phyloP scores from a whole-genome alignment of 2,888 invertebrate species.

The Lordiphosa fenestrarum region DNA sequence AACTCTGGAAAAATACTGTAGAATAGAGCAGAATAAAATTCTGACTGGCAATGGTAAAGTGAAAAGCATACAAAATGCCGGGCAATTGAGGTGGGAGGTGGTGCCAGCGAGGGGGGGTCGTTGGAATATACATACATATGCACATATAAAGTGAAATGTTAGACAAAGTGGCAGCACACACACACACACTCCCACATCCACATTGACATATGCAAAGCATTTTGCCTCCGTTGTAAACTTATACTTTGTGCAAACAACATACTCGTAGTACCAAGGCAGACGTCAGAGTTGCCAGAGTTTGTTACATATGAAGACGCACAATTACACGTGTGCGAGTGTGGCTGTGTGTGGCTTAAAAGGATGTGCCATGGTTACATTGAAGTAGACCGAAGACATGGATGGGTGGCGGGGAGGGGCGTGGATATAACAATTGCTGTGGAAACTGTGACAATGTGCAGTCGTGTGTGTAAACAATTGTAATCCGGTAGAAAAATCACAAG shows the following conservation, averaged over 20 bases:
- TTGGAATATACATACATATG: constrained; percentile 9
- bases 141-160: constrained; percentile 56
- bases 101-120: constrained; percentile 10
- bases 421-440: constrained; percentile 50
- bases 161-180: constrained; percentile 59
- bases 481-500: constrained; percentile 71
- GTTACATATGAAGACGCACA: constrained; percentile 62
- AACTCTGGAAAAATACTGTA: constrained; percentile 49
- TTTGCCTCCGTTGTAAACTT: constrained; percentile 55
- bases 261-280: constrained; percentile 34
- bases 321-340: constrained; percentile 44
- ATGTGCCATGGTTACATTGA: constrained; percentile 31
- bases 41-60: constrained; percentile 48
- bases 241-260: constrained; percentile 63
- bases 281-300: constrained; percentile 39
- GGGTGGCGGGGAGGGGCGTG: constrained; percentile 2
- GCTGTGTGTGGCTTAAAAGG: constrained; percentile 44
- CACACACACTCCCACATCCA: constrained; percentile 18
- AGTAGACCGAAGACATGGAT: constrained; percentile 3
- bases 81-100: constrained; percentile 46
- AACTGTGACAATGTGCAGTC: constrained; percentile 72
- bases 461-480: constrained; percentile 74
- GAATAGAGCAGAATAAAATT: constrained; percentile 31
- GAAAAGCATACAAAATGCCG: constrained; percentile 55
- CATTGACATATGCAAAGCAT: constrained; percentile 18